These are phyloP conservation scores for Fragum whitleyi DNA, from an alignment of 2,888 invertebrate genomes.

Conservation along the genomic window DNA sequence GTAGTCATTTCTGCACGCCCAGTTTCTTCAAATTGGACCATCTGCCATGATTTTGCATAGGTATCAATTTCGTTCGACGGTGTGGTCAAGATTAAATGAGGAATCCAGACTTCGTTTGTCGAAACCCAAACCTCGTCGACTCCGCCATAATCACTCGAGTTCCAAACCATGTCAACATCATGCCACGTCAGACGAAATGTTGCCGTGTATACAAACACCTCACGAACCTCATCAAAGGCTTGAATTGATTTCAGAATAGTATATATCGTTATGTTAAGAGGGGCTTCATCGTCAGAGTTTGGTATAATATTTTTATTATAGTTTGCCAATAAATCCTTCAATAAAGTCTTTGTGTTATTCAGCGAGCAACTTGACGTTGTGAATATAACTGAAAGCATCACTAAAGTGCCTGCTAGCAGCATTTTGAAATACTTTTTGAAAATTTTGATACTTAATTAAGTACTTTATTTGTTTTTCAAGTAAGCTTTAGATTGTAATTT, in stretches of 20 bases:
- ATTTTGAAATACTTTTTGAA: too few relatives aligned
- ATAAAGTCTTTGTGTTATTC: not conserved
- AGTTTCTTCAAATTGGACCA: constrained; percentile 1
- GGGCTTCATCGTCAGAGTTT: not conserved
- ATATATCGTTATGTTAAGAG: not conserved
- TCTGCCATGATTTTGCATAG: constrained; percentile 24
- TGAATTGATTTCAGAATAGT: constrained; percentile 14
- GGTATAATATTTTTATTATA: constrained; percentile 24
- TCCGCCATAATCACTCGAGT: constrained; percentile 2
- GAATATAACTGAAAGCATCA: too few relatives aligned
- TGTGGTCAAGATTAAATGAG: constrained; percentile 43
- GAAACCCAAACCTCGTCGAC: not conserved
- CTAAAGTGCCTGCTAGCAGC: too few relatives aligned
- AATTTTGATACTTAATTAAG: not conserved
- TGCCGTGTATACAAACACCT: constrained; percentile 1
- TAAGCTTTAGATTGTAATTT: too few relatives aligned
- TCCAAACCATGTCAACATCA: constrained; percentile 11
- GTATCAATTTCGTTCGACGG: not conserved
- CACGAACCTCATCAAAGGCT: constrained; percentile 24
- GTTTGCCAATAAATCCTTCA: not conserved
- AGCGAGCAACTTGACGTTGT: too few relatives aligned
- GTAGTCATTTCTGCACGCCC: constrained; percentile 24
- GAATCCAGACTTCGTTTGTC: constrained; percentile 39
- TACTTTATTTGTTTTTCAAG: too few relatives aligned
- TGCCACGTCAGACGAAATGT: not conserved